phyloP scores from a whole-genome alignment of 2,888 invertebrate genomes.

The Ormia ochracea region DNA sequence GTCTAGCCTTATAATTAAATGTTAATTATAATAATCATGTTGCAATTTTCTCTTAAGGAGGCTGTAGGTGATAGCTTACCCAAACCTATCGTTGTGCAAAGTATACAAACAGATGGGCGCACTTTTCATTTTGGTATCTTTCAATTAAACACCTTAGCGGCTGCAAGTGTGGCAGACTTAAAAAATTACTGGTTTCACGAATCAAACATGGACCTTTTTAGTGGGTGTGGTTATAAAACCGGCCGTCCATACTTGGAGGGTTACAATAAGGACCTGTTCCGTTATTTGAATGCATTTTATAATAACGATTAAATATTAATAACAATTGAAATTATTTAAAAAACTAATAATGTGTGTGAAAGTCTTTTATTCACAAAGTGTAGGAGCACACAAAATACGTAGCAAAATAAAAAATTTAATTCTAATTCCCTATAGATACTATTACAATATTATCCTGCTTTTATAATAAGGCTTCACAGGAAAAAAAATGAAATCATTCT shows the following conservation, averaged over 20 bases:
- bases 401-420: no score
- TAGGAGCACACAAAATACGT: no score
- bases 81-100: slow-evolving; percentile 88
- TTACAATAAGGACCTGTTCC: slow-evolving; percentile 88
- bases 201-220: slow-evolving; percentile 81
- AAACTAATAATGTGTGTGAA: no score
- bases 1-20: no score
- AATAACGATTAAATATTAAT: no score
- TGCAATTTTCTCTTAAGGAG: slow-evolving; percentile 28
- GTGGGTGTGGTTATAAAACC: slow-evolving; percentile 77
- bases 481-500: no score
- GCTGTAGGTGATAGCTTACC: slow-evolving; percentile 79
- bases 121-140: slow-evolving; percentile 88
- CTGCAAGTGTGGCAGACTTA: slow-evolving; percentile 79
- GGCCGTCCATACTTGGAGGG: slow-evolving; percentile 83
- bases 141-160: slow-evolving; percentile 88
- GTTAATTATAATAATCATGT: no score
- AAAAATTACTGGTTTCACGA: slow-evolving; percentile 90
- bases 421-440: no score
- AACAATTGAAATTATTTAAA: no score
- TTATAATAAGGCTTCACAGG: no score
- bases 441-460: no score
- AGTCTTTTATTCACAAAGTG: no score
- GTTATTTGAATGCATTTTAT: slow-evolving; percentile 88
- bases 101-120: slow-evolving; percentile 87